These are phyloP conservation scores for Gymnoscelis rufifasciata DNA, from an alignment of 2,888 invertebrate genomes.

Conservation along the genomic window DNA sequence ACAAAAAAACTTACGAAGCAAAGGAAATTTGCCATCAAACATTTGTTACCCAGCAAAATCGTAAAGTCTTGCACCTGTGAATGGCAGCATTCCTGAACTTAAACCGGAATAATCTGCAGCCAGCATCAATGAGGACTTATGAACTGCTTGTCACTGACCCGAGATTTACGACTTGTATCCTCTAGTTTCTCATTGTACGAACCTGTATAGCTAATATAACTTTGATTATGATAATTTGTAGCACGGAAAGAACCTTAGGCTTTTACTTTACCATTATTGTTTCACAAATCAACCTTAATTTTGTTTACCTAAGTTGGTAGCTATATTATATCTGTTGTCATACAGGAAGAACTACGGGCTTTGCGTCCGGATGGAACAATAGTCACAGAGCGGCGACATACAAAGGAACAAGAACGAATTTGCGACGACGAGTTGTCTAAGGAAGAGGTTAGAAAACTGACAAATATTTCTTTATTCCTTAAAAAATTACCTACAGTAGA, in stretches of 20 bases:
- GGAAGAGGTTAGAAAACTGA: constrained; percentile 69
- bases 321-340: constrained; percentile 4
- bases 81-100: constrained; percentile 7
- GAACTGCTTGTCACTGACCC: constrained; percentile 2
- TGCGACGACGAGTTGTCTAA: constrained; percentile 88
- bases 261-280: no score
- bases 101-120: constrained; percentile 14
- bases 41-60: constrained; percentile 2
- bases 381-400: constrained; percentile 90
- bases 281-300: no score
- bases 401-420: constrained; percentile 90
- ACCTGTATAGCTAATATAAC: not conserved
- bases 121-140: constrained; percentile 8
- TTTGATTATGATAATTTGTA: not conserved
- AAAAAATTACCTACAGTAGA: no score
- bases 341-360: constrained; percentile 83
- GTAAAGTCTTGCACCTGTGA: constrained; percentile 1
- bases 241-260: not conserved
- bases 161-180: constrained; percentile 14
- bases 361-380: constrained; percentile 90
- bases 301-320: no score
- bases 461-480: not conserved
- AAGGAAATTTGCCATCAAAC: not conserved
- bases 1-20: not conserved
- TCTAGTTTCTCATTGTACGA: constrained; percentile 2